Conservation (phyloP, 2,888 invertebrate genomes). For the Eutolmus rufibarbis region DNA sequence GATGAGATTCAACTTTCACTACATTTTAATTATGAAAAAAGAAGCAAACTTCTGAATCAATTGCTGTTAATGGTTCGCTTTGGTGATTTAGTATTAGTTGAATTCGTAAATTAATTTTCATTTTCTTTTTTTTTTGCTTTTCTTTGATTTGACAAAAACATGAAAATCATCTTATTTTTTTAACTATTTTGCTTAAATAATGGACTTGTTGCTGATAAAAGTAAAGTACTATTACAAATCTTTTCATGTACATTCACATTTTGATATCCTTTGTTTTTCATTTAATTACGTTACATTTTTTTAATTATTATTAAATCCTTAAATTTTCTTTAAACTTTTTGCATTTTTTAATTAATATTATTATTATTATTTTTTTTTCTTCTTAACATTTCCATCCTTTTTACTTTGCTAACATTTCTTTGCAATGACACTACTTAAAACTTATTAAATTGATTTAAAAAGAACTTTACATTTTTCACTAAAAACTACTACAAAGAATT, state of each 20-base stretch:
- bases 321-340: not conserved
- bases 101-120: not conserved
- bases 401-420: slow-evolving; percentile 1
- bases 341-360: not conserved
- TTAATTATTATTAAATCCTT: not conserved
- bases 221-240: not conserved
- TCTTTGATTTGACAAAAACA: not conserved
- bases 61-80: not conserved
- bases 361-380: not conserved
- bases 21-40: not conserved
- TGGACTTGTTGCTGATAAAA: not conserved
- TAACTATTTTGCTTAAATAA: not conserved
- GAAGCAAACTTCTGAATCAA: not conserved
- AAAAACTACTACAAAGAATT: not conserved
- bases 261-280: slow-evolving; percentile 21
- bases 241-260: not conserved
- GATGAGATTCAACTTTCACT: not conserved
- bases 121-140: not conserved
- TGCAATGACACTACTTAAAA: slow-evolving; percentile 13
- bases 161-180: not conserved
- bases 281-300: not conserved
- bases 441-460: not conserved
- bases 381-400: not conserved
- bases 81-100: not conserved
- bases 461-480: not conserved